phyloP scores from a whole-genome alignment of 2,113 vertebrate genomes.

The Hipposideros armiger region DNA sequence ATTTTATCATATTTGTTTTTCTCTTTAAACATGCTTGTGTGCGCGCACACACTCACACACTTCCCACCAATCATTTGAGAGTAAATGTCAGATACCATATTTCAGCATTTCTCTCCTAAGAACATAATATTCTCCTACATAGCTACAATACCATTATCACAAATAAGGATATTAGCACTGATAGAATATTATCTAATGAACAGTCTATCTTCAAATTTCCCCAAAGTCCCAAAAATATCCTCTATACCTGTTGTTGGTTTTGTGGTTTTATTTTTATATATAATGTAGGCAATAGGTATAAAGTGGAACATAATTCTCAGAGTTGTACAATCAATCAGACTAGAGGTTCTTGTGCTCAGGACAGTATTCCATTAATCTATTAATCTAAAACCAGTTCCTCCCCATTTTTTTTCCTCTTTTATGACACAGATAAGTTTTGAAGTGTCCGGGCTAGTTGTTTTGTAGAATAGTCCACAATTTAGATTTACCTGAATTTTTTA shows the following conservation, averaged over 20 bases:
- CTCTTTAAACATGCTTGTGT: not conserved
- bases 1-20: conserved; percentile 10
- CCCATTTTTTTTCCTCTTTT: not conserved
- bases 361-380: not conserved
- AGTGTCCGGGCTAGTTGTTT: not conserved
- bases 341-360: not conserved
- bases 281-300: not conserved
- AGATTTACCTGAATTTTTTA: not conserved
- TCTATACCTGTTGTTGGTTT: not conserved
- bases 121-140: not conserved
- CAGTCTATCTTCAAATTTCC: not conserved
- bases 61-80: not conserved
- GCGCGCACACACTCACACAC: not conserved
- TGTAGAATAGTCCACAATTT: not conserved
- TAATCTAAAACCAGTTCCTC: not conserved
- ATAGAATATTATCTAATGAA: not conserved
- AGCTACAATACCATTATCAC: conserved; percentile 12
- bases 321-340: not conserved
- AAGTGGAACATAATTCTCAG: not conserved
- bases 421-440: not conserved
- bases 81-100: not conserved
- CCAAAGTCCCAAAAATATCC: not conserved
- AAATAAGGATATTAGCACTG: not conserved
- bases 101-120: conserved; percentile 26
- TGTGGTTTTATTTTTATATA: not conserved